Evolutionary conservation across 1,140 invertebrate species (phyloP).

Genomic region (Pogonognathellus flavescens): DNA sequence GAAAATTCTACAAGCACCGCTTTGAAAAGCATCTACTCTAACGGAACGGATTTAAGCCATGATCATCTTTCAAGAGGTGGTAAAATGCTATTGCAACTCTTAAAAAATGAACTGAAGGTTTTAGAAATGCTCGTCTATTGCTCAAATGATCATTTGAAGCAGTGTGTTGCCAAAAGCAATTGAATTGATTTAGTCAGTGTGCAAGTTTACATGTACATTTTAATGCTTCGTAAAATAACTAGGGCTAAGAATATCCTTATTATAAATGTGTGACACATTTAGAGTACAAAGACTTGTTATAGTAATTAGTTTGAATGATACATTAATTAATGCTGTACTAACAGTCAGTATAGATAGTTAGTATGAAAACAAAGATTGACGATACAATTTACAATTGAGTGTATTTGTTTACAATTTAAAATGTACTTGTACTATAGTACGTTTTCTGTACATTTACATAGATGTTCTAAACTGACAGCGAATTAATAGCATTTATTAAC

Average conservation of each 20-base stretch:
- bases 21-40: conserved; percentile 40
- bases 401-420: no score
- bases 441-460: no score
- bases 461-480: no score
- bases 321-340: background rate
- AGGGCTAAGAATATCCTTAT: no score
- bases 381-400: no score
- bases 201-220: conserved; percentile 3
- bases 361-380: no score
- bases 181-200: conserved; percentile 4
- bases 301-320: background rate
- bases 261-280: conserved; percentile 8
- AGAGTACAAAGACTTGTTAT: conserved; percentile 36
- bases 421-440: no score
- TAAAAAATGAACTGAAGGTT: conserved; percentile 63
- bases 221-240: background rate
- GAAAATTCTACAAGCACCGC: conserved; percentile 56
- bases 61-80: conserved; percentile 38
- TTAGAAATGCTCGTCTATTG: conserved; percentile 60
- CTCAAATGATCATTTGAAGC: conserved; percentile 54
- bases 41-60: conserved; percentile 9
- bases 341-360: no score
- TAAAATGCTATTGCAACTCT: conserved; percentile 62
- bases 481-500: no score
- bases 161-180: conserved; percentile 21